phyloP scores from a whole-genome alignment of 2,113 vertebrate genomes.

The Prinia subflava region DNA sequence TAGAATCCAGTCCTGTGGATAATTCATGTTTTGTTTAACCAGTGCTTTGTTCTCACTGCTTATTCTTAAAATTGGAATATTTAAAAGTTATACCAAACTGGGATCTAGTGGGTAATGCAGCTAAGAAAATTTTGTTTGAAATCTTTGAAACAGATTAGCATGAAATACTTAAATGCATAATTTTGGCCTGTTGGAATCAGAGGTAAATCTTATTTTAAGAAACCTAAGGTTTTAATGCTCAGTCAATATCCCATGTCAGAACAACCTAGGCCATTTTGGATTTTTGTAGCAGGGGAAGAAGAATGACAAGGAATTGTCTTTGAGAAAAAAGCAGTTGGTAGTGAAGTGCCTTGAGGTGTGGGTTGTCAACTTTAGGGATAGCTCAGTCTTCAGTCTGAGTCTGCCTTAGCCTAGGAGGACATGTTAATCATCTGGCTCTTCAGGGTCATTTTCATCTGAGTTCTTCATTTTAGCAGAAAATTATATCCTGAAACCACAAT shows the following conservation, averaged over 20 bases:
- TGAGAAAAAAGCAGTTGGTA: neutral
- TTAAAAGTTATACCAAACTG: neutral
- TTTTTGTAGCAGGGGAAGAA: neutral
- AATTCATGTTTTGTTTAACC: neutral
- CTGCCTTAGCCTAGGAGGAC: neutral
- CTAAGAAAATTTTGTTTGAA: neutral
- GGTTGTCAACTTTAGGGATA: neutral
- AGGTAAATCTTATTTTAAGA: neutral
- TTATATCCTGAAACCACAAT: neutral
- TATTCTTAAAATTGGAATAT: neutral
- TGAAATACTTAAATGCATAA: neutral
- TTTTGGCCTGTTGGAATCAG: neutral
- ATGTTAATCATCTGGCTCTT: neutral
- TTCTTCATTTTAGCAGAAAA: neutral
- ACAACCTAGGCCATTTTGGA: neutral
- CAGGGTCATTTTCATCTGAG: neutral
- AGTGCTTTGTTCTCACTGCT: neutral
- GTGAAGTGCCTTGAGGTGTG: neutral
- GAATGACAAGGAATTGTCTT: neutral
- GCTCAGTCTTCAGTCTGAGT: neutral
- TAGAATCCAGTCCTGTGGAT: neutral
- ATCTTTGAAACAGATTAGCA: neutral
- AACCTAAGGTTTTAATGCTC: neutral
- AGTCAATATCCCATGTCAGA: neutral
- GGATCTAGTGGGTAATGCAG: neutral